Evolutionary conservation across 2,113 vertebrate genomes (phyloP), one percentile per base, ranked within the genome.

Genomic region (Caranx ignobilis): DNA sequence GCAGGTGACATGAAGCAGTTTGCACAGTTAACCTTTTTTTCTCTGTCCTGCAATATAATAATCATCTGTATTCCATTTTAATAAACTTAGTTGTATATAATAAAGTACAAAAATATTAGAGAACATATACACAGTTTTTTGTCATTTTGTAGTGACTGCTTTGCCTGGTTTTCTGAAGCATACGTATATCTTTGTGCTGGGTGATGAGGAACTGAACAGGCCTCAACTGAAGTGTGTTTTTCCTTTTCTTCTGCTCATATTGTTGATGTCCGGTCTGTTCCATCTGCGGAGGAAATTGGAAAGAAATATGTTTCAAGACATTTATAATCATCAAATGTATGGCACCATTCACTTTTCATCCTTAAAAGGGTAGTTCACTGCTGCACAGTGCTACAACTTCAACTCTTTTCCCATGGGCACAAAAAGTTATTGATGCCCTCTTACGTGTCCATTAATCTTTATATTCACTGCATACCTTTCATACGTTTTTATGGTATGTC

Each of bases 31-130:
- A 87, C 71, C 87, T 80, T 83, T 77, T 83, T 79, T 71, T 79
- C 85, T 88, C 91, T 91, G 88, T 88, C 90, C 87, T 91, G 89
- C 92, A 90, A 94, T 95, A 95, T 93, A 94, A 95, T 95, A 95
- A 91, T 95, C 83, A 92, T 95, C 91, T 95, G 94, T 93, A 94
- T 94, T 95, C 94, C 94, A 94, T 95, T 95, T 96, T 95, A 96
- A 96, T 96, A 97, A 97, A 97, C 96, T 96, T 95, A 96, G 95
- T 95, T 95, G 95, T 95, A 96, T 96, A 95, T 96, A 95, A 96
- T 95, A 96, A 95, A 96, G 94, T 96, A 97, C 95, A 97, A 96
- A 97, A 97, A 97, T 97, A 97, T 96, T 95, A 95, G 94, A 95
- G 94, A 96, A 96, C 95, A 94, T 96, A 95, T 96, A 96, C 95